phyloP scores from a whole-genome alignment of 2,113 vertebrate genomes.

The Aviceda subcristata region DNA sequence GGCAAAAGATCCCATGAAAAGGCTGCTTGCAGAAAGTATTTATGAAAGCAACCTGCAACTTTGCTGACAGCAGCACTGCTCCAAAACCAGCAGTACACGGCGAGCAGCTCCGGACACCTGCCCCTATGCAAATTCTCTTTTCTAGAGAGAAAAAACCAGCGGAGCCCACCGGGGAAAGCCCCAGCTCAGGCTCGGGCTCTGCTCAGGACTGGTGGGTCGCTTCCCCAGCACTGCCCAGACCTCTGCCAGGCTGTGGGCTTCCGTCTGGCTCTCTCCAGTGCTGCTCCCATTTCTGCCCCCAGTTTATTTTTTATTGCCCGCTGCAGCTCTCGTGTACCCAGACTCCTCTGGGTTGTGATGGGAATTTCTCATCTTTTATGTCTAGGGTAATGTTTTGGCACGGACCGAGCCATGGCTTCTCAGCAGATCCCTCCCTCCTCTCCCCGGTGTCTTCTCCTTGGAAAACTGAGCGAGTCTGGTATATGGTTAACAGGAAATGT shows the following conservation, averaged over 20 bases:
- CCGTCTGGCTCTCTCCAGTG: not conserved
- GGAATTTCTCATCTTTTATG: not conserved
- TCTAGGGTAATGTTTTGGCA: not conserved
- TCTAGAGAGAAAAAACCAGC: not conserved
- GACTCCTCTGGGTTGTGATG: not conserved
- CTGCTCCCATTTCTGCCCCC: not conserved
- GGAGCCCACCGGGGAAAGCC: not conserved
- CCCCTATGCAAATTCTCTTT: not conserved
- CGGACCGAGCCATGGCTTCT: fast-evolving
- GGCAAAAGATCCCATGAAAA: not conserved
- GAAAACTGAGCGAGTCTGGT: not conserved
- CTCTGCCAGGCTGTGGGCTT: not conserved
- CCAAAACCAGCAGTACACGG: not conserved
- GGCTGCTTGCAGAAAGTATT: not conserved
- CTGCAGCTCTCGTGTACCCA: not conserved
- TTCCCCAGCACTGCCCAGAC: not conserved
- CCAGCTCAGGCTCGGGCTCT: not conserved
- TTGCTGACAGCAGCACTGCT: not conserved
- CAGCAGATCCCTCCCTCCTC: not conserved
- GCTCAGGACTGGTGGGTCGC: fast-evolving
- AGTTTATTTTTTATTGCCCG: not conserved
- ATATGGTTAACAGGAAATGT: not conserved
- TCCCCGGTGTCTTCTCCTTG: not conserved
- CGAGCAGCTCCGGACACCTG: fast-evolving
- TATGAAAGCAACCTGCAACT: not conserved